These are phyloP conservation scores for Tubiluchus corallicola DNA, from an alignment of 2,888 invertebrate genomes.

Conservation along the genomic window DNA sequence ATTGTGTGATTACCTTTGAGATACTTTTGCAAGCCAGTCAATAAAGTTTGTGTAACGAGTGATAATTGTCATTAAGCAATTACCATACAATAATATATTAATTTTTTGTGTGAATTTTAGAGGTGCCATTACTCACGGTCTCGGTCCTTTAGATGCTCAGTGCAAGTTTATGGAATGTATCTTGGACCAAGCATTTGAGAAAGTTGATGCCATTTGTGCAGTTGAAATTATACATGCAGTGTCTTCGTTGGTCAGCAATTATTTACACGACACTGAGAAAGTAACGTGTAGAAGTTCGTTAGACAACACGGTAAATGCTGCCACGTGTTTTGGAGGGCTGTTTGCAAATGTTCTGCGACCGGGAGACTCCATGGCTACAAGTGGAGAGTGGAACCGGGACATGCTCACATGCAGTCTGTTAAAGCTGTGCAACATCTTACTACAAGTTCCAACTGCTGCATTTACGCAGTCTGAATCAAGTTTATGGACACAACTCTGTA, in stretches of 20 bases:
- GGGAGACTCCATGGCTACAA: constrained; percentile 34
- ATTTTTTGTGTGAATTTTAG: too few relatives aligned
- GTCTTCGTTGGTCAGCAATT: constrained; percentile 27
- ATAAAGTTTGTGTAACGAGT: too few relatives aligned
- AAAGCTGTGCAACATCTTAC: constrained; percentile 22
- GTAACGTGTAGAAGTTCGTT: constrained; percentile 25
- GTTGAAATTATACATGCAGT: constrained; percentile 53
- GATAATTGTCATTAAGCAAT: too few relatives aligned
- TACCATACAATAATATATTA: too few relatives aligned
- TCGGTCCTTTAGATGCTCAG: constrained; percentile 49
- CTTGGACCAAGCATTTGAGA: constrained; percentile 43
- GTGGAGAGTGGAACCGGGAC: constrained; percentile 19
- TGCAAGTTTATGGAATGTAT: constrained; percentile 48
- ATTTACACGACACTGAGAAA: constrained; percentile 23
- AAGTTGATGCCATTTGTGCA: constrained; percentile 48
- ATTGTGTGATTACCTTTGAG: too few relatives aligned
- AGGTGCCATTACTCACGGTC: constrained; percentile 27
- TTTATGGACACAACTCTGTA: too few relatives aligned
- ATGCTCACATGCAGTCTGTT: constrained; percentile 24
- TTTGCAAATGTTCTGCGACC: constrained; percentile 52
- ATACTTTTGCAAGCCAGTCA: too few relatives aligned
- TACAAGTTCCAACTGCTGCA: constrained; percentile 21
- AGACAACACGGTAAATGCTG: constrained; percentile 30
- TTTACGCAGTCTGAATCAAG: too few relatives aligned
- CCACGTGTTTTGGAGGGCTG: constrained; percentile 48